phyloP scores from a whole-genome alignment of 1,140 invertebrate genomes.

The Telenomus remus region DNA sequence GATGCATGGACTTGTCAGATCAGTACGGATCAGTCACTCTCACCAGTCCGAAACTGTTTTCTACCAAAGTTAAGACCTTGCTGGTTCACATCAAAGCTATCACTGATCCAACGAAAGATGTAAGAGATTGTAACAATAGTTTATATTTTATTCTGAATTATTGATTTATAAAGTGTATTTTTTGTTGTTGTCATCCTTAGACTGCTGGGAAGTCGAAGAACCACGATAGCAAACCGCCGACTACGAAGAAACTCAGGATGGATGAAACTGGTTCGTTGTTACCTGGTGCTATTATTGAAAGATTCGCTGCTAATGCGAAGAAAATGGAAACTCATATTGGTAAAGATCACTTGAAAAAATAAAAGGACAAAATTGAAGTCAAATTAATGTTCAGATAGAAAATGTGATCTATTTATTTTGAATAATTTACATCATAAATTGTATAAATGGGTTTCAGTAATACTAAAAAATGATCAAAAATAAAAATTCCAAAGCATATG shows the following conservation, averaged over 20 bases:
- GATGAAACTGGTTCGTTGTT: conserved; percentile 70
- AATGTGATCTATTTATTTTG: too few species aligned
- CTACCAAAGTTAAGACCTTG: conserved; percentile 85
- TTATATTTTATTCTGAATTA: conserved; percentile 8
- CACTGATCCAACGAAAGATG: conserved; percentile 80
- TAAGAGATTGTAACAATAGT: conserved; percentile 42
- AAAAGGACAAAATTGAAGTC: too few species aligned
- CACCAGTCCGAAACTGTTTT: conserved; percentile 89
- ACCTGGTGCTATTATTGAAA: conserved; percentile 69
- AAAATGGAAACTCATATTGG: conserved; percentile 79
- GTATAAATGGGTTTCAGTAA: too few species aligned
- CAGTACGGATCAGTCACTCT: conserved; percentile 88
- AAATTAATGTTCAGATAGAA: too few species aligned
- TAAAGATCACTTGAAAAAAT: conserved; percentile 38
- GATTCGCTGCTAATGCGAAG: conserved; percentile 73
- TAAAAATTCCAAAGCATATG: not conserved
- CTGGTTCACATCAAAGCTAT: conserved; percentile 90
- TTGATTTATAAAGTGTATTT: not conserved
- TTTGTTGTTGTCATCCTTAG: too few species aligned
- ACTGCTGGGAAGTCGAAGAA: conserved; percentile 59
- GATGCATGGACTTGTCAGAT: conserved; percentile 89
- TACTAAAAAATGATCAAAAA: not conserved
- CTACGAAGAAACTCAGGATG: conserved; percentile 72
- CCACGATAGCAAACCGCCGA: conserved; percentile 70
- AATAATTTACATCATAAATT: too few species aligned